Percentiles rank a stretch among this genome's conserved stretches.
phyloP scores from a whole-genome alignment of 2,888 invertebrate species.

The Eudasyphora cyanicolor region DNA sequence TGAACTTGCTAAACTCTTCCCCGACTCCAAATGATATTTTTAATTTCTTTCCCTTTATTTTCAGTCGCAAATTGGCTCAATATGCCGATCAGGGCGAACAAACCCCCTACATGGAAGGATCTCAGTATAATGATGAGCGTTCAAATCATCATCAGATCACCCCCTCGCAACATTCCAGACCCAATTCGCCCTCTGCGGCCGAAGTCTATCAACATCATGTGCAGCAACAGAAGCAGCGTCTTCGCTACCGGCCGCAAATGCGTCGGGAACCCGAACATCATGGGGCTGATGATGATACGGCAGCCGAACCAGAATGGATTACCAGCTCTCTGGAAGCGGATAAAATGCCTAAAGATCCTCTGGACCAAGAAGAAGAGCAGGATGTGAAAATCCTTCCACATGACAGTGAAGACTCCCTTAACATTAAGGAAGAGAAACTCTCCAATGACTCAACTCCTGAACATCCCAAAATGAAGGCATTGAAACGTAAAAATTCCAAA shows the following conservation, averaged over 20 bases:
- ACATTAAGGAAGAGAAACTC: conserved; percentile 39
- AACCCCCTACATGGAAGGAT: conserved; percentile 71
- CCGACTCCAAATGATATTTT: too few species aligned
- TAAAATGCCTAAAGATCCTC: conserved; percentile 51
- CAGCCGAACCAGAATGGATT: conserved; percentile 69
- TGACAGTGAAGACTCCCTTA: conserved; percentile 34
- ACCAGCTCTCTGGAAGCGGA: conserved; percentile 68
- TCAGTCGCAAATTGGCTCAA: conserved; percentile 73
- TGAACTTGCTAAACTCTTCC: background rate
- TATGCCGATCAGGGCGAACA: conserved; percentile 70
- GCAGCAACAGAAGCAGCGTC: conserved; percentile 67
- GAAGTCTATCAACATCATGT: conserved; percentile 69
- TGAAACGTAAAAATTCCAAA: conserved; percentile 61
- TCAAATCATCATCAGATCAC: conserved; percentile 50
- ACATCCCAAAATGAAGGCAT: conserved; percentile 44
- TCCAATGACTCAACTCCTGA: conserved; percentile 34
- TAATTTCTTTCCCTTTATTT: background rate
- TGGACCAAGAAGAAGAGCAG: conserved; percentile 47
- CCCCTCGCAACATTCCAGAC: conserved; percentile 57
- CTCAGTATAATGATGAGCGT: conserved; percentile 70
- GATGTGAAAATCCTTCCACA: conserved; percentile 40
- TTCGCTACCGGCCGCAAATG: conserved; percentile 57
- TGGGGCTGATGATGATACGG: conserved; percentile 60
- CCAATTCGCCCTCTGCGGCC: conserved; percentile 63
- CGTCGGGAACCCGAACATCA: conserved; percentile 47